Base-by-base conservation (phyloP, 2,888 invertebrate species). In the Dascillus cervinus region DNA sequence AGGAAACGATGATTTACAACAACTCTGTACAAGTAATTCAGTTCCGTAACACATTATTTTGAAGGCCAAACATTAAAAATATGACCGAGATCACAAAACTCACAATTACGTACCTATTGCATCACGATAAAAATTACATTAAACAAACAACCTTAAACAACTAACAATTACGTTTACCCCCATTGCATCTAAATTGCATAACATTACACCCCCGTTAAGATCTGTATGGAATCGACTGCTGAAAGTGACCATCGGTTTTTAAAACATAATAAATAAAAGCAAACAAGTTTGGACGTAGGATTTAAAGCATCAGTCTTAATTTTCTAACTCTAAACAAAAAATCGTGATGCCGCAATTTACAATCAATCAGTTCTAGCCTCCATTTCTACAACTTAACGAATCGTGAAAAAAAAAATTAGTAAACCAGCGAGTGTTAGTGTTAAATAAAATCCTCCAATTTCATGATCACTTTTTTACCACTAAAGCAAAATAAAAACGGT, bases 51-150 rank as follows among this genome's bases (percentile, higher is more conserved):
- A 29, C 29, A 32, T 28, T n/a, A n/a, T n/a, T n/a, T n/a, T 34
- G 45, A 47, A 44, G 46, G 40, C 45, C 48, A 47, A 49, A 49
- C 34, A n/a, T n/a, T 29, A 24, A 26, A 33, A 43, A 50, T 52
- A 46, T 47, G 54, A 56, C 58, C 55, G 58, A 60, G 60, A 60
- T 60, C 60, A 60, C 58, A 55, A 54, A 47, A 46, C 45, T 51
- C 47, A 43, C 46, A 47, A 44, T 42, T 41, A 46, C 39, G 33
- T 46, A 37, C 36, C 34, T 42, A 46, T 36, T 43, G 52, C 54
- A 55, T 53, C 55, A 54, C 54, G 52, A 56, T 46, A 40, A 27
- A 15, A 17, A 32, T 37, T 32, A 37, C 32, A 30, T 25, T 32
- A 29, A 29, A 23, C 29, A 32, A 34, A 31, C 29, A 38, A 3